Evolutionary conservation across 2,797 vertebrate genomes (phyloP).

Genomic region (Acrocephalus scirpaceus): DNA sequence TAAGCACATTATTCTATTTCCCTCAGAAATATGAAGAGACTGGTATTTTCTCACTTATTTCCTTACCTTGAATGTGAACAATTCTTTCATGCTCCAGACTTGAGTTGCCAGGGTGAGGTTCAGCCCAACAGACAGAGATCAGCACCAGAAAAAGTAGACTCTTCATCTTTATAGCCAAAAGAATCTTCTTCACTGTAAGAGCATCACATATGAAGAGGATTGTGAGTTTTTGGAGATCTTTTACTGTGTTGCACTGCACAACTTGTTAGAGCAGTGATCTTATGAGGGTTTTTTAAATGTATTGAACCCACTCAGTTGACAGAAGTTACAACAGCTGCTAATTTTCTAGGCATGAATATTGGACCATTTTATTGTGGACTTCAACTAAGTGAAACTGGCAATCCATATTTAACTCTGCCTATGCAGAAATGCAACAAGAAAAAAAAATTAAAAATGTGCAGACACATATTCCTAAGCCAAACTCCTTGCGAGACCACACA

Average conservation of each 20-base stretch:
- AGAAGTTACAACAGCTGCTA: conserved; percentile 61
- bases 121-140: conserved; percentile 86
- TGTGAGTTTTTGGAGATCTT: conserved; percentile 68
- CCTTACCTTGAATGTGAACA: conserved; percentile 91
- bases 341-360: neutral
- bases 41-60: conserved; percentile 14
- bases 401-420: conserved; percentile 59
- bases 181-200: conserved; percentile 78
- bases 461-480: neutral
- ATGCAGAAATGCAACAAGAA: conserved; percentile 24
- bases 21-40: neutral
- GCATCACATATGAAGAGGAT: conserved; percentile 62
- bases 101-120: conserved; percentile 78
- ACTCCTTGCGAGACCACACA: neutral
- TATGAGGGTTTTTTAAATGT: conserved; percentile 41
- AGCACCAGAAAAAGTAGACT: conserved; percentile 87
- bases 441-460: neutral
- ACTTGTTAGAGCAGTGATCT: conserved; percentile 68
- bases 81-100: conserved; percentile 85
- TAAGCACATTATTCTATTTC: conserved; percentile 16
- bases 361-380: conserved; percentile 35
- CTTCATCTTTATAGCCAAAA: conserved; percentile 84
- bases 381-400: conserved; percentile 9
- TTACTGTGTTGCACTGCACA: conserved; percentile 66
- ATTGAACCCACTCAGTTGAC: conserved; percentile 69